These are phyloP conservation scores for Oscheius sp. DNA, from an alignment of 1,140 invertebrate genomes.

Conservation along the genomic window DNA sequence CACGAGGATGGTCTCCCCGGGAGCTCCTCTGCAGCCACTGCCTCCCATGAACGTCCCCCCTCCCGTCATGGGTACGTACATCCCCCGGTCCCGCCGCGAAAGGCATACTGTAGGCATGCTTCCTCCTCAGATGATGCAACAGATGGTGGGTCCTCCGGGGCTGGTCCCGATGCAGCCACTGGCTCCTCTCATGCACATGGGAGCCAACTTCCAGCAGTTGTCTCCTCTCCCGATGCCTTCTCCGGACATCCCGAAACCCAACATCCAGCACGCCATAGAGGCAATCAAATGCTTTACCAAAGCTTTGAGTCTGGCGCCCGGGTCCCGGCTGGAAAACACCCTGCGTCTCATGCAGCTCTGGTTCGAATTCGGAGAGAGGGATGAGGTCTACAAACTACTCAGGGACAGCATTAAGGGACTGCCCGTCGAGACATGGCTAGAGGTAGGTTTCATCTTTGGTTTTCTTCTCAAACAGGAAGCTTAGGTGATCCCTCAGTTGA, in stretches of 20 bases:
- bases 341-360: constrained; percentile 84
- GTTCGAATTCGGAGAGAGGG: constrained; percentile 81
- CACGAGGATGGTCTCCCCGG: too few relatives aligned
- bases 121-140: too few relatives aligned
- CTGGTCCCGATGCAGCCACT: neutral
- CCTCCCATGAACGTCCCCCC: too few relatives aligned
- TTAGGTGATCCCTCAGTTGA: constrained; percentile 90
- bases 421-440: constrained; percentile 96
- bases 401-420: constrained; percentile 85
- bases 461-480: neutral
- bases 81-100: too few relatives aligned
- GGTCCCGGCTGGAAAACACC: constrained; percentile 95
- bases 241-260: constrained; percentile 61
- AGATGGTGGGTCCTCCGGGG: neutral
- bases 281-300: constrained; percentile 93
- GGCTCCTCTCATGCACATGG: neutral
- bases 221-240: neutral
- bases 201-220: too few relatives aligned
- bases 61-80: too few relatives aligned
- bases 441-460: constrained; percentile 63
- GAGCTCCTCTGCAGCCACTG: too few relatives aligned
- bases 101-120: too few relatives aligned
- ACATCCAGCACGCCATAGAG: constrained; percentile 80
- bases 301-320: constrained; percentile 77
- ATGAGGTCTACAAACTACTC: constrained; percentile 87